phyloP scores from a whole-genome alignment of 2,888 invertebrate genomes.

The Aspidiotus rigidus region DNA sequence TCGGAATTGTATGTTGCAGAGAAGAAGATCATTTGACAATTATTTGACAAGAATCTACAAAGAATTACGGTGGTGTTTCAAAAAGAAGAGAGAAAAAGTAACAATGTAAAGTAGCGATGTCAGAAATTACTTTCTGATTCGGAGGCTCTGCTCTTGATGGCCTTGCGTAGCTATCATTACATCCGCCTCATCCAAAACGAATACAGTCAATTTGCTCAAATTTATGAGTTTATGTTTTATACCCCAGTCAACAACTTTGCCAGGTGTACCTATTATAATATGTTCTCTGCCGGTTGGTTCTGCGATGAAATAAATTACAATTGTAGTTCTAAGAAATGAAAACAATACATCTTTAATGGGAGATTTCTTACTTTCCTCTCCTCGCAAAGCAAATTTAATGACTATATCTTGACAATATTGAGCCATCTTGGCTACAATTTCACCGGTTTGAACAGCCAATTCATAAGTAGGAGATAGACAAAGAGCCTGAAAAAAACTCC shows the following conservation, averaged over 20 bases:
- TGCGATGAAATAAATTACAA: background rate
- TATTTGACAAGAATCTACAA: slow-evolving; percentile 38
- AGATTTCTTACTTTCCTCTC: slow-evolving; percentile 59
- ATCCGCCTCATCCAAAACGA: slow-evolving; percentile 98
- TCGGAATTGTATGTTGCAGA: slow-evolving; percentile 92
- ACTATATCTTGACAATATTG: slow-evolving; percentile 83
- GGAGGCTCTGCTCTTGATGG: slow-evolving; percentile 91
- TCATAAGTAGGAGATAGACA: slow-evolving; percentile 97
- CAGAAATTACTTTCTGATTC: slow-evolving; percentile 70
- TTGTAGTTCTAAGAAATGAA: no score
- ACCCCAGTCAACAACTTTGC: slow-evolving; percentile 92
- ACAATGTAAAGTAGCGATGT: background rate
- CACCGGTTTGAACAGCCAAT: slow-evolving; percentile 91
- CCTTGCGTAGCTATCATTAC: slow-evolving; percentile 99
- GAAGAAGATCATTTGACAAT: slow-evolving; percentile 97
- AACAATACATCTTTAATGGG: no score
- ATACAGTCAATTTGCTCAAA: slow-evolving; percentile 76
- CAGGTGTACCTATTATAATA: slow-evolving; percentile 95
- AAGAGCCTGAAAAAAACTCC: slow-evolving; percentile 52
- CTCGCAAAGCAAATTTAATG: slow-evolving; percentile 85
- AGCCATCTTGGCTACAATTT: slow-evolving; percentile 94
- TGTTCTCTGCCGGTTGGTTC: slow-evolving; percentile 59
- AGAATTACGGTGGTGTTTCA: no score
- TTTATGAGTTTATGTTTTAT: slow-evolving; percentile 77
- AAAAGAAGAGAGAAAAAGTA: no score